Percentiles rank a stretch among this genome's conserved stretches.
These are phyloP conservation scores for Nineta flava DNA, from an alignment of 2,888 invertebrate genomes.

Conservation along the genomic window DNA sequence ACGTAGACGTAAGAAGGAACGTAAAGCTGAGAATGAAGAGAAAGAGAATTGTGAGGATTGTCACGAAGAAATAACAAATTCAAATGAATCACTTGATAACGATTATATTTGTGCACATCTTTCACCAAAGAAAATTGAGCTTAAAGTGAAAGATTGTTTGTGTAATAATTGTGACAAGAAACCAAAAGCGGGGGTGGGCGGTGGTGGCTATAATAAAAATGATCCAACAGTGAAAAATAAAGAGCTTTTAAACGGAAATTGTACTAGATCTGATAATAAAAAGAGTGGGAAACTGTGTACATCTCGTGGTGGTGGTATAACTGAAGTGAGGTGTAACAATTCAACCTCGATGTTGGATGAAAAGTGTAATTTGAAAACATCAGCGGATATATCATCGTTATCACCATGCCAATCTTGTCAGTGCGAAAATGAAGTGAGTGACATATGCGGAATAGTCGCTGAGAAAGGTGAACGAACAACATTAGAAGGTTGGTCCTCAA, in stretches of 20 bases:
- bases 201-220: constrained; percentile 3
- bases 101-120: constrained; percentile 13
- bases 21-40: constrained; percentile 31
- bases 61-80: constrained; percentile 19
- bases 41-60: constrained; percentile 29
- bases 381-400: neutral
- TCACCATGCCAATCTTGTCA: constrained; percentile 6
- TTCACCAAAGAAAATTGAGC: constrained; percentile 6
- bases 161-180: constrained; percentile 12
- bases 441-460: constrained; percentile 6
- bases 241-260: constrained; percentile 7
- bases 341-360: neutral
- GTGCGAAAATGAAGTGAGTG: constrained; percentile 10
- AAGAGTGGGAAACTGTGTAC: neutral
- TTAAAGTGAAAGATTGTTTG: constrained; percentile 13
- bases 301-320: neutral
- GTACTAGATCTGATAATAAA: constrained; percentile 2
- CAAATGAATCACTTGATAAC: constrained; percentile 12
- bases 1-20: constrained; percentile 56
- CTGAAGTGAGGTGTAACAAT: constrained; percentile 8
- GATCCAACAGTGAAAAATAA: constrained; percentile 6
- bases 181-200: constrained; percentile 5
- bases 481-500: constrained; percentile 41
- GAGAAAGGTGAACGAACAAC: constrained; percentile 25
- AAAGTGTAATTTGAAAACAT: constrained; percentile 5